phyloP scores from a whole-genome alignment of 2,797 vertebrate genomes.

The Columba guinea region DNA sequence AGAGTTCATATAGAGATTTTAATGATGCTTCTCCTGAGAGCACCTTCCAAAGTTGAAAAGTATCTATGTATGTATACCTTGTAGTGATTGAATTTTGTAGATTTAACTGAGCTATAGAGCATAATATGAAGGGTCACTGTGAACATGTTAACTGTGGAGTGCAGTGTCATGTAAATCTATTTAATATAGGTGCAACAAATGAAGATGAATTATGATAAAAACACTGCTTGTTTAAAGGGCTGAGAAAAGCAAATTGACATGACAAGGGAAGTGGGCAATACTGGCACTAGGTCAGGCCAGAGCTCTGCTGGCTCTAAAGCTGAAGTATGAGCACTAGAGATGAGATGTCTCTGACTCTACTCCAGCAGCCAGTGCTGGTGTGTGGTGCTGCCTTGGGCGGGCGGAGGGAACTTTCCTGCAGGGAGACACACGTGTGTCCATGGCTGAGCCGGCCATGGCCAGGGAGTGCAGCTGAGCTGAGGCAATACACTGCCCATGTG shows the following conservation, averaged over 20 bases:
- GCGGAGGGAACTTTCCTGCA: rapidly evolving
- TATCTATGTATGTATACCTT: not conserved
- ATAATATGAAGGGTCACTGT: not conserved
- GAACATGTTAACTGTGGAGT: not conserved
- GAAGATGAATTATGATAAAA: not conserved
- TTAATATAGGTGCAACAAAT: not conserved
- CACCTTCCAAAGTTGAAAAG: not conserved
- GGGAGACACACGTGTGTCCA: rapidly evolving
- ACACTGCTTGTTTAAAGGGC: not conserved
- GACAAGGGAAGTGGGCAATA: rapidly evolving
- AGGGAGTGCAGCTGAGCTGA: too few relatives aligned
- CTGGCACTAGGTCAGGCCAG: not conserved
- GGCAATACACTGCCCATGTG: too few relatives aligned
- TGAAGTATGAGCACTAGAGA: rapidly evolving
- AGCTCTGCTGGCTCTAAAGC: rapidly evolving
- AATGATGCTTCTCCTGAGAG: not conserved
- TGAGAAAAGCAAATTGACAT: not conserved
- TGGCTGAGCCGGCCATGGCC: too few relatives aligned
- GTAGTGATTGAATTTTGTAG: not conserved
- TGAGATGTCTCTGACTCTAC: rapidly evolving
- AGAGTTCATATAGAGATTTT: not conserved
- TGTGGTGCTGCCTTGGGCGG: too few relatives aligned
- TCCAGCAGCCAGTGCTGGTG: rapidly evolving
- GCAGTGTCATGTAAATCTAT: not conserved
- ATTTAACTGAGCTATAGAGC: not conserved